These are phyloP conservation scores for Cheilosia impressa DNA, from an alignment of 2,888 invertebrate species.

Conservation along the genomic window DNA sequence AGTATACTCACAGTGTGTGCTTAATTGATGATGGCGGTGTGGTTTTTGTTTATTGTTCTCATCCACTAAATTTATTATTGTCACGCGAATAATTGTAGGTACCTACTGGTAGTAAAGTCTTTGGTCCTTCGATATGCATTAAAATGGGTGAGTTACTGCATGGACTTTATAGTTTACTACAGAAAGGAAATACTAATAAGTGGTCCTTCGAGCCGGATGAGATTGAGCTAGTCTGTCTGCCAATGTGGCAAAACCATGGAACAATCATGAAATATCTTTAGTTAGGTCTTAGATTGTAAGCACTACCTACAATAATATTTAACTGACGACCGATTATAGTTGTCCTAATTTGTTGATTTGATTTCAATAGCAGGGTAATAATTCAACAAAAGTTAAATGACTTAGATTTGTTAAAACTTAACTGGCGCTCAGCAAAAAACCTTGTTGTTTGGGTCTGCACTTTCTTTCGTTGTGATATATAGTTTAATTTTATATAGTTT, in stretches of 20 bases:
- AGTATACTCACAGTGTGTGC: constrained; percentile 45
- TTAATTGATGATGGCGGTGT: constrained; percentile 69
- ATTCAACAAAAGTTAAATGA: too few relatives aligned
- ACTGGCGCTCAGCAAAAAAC: too few relatives aligned
- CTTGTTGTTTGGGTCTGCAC: too few relatives aligned
- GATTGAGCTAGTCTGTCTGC: neutral
- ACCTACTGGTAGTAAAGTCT: neutral
- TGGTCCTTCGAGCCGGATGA: constrained; percentile 3
- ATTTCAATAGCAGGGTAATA: too few relatives aligned
- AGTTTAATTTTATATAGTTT: too few relatives aligned
- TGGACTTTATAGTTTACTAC: neutral
- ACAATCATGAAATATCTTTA: neutral
- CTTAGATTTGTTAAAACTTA: too few relatives aligned
- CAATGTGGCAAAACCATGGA: neutral
- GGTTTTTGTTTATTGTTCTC: constrained; percentile 56
- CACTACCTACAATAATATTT: too few relatives aligned
- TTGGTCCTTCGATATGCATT: constrained; percentile 1
- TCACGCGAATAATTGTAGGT: constrained; percentile 44
- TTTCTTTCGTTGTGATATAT: neutral
- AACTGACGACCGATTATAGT: too few relatives aligned
- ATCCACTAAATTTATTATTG: constrained; percentile 6
- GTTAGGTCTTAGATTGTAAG: too few relatives aligned
- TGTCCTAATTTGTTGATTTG: too few relatives aligned
- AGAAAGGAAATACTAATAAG: neutral
- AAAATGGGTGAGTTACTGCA: neutral